Evolutionary conservation across 1,140 invertebrate genomes (phyloP).

Genomic region (Neelides sp.): DNA sequence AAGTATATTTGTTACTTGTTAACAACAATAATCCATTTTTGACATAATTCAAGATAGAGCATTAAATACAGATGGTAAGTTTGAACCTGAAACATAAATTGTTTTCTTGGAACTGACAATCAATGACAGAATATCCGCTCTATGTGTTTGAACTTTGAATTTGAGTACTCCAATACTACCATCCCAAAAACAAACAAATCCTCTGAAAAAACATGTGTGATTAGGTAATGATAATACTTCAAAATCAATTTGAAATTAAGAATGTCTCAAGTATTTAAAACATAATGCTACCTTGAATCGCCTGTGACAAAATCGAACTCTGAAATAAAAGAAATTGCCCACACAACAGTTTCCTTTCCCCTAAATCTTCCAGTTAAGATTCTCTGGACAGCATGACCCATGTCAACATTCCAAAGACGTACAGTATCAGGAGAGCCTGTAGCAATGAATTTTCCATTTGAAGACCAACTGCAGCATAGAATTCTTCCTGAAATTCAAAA

Average conservation of each 20-base stretch:
- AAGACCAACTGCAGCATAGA: constrained; percentile 72
- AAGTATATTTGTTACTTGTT: constrained; percentile 33
- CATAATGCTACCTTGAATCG: constrained; percentile 49
- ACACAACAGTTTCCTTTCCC: constrained; percentile 65
- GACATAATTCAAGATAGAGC: constrained; percentile 5
- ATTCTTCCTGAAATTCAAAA: constrained; percentile 48
- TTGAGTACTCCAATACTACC: constrained; percentile 59
- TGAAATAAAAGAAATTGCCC: constrained; percentile 62
- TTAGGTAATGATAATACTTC: background rate
- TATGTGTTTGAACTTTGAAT: constrained; percentile 59
- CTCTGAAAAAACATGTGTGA: constrained; percentile 38
- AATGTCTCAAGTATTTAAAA: background rate
- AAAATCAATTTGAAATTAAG: constrained; percentile 4
- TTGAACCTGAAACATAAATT: constrained; percentile 60
- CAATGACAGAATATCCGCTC: constrained; percentile 61
- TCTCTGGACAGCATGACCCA: constrained; percentile 67
- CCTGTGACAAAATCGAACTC: constrained; percentile 79
- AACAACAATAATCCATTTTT: constrained; percentile 18
- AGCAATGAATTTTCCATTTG: constrained; percentile 57
- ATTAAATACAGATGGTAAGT: constrained; percentile 14
- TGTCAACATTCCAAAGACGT: constrained; percentile 69
- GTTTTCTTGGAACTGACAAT: constrained; percentile 55
- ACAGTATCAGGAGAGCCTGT: constrained; percentile 73
- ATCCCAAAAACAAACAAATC: constrained; percentile 78
- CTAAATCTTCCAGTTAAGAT: constrained; percentile 54